Percentiles rank a stretch among this genome's conserved stretches.
phyloP scores from a whole-genome alignment of 2,888 invertebrate genomes.

The Pheosia tremula region DNA sequence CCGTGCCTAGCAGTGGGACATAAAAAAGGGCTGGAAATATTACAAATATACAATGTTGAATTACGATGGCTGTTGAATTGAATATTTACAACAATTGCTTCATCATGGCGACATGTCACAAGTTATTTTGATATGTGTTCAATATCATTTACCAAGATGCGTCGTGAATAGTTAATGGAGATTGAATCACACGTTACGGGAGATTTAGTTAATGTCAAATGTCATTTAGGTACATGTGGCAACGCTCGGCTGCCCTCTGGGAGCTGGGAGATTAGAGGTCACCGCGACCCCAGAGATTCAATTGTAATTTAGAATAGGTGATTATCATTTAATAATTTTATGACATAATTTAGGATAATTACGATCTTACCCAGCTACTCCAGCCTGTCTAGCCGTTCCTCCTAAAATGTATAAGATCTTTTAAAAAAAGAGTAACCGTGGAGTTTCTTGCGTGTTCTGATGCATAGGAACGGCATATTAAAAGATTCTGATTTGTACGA shows the following conservation, averaged over 20 bases:
- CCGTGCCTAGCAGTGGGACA: no score
- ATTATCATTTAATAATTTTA: background rate
- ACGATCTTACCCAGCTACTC: no score
- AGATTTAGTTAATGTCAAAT: constrained; percentile 32
- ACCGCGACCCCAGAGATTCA: constrained; percentile 23
- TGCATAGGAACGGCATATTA: no score
- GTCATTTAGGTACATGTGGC: constrained; percentile 33
- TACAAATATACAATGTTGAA: background rate
- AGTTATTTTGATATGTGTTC: constrained; percentile 52
- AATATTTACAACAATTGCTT: constrained; percentile 24
- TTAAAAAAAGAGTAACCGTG: no score
- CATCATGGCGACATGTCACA: constrained; percentile 31
- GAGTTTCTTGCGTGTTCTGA: no score
- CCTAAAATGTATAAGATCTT: no score
- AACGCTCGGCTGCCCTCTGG: constrained; percentile 31
- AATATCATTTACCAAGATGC: constrained; percentile 42
- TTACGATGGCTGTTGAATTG: background rate
- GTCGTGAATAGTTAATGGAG: constrained; percentile 22
- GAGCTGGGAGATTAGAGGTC: constrained; percentile 21
- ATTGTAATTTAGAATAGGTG: constrained; percentile 13
- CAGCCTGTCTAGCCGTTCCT: no score
- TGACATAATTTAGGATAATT: no score
- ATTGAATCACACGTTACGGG: constrained; percentile 23
- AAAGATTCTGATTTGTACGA: no score
- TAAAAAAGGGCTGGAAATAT: no score